These are phyloP conservation scores for Argyresthia albistria DNA, from an alignment of 2,888 invertebrate species.

Conservation along the genomic window DNA sequence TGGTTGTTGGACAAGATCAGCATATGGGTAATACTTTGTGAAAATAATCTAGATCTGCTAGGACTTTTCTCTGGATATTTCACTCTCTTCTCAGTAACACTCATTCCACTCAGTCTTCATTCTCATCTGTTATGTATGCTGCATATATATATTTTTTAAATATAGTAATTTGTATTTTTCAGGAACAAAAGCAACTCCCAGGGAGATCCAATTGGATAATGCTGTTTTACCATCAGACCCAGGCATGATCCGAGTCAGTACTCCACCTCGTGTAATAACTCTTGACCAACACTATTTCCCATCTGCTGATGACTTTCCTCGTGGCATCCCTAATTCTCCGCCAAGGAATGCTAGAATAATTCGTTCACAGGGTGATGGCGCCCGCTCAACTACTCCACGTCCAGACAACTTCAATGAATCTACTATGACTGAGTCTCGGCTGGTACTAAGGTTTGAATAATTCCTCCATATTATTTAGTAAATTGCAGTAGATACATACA, in stretches of 20 bases:
- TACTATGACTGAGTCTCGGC: slow-evolving; percentile 59
- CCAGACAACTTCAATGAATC: slow-evolving; percentile 58
- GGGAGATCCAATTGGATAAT: slow-evolving; percentile 89
- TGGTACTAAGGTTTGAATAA: slow-evolving; percentile 44
- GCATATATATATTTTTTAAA: too few relatives aligned
- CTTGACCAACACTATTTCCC: slow-evolving; percentile 89
- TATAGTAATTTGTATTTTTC: slow-evolving; percentile 1
- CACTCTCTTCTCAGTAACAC: too few relatives aligned
- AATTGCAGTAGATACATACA: too few relatives aligned
- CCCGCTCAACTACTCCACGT: slow-evolving; percentile 43
- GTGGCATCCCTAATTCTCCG: slow-evolving; percentile 35
- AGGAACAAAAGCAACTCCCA: slow-evolving; percentile 89
- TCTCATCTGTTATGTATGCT: too few relatives aligned
- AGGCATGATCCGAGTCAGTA: slow-evolving; percentile 85
- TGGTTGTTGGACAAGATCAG: slow-evolving; percentile 87
- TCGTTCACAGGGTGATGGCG: slow-evolving; percentile 54
- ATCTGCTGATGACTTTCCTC: slow-evolving; percentile 71
- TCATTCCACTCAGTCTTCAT: too few relatives aligned
- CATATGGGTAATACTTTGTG: slow-evolving; percentile 59
- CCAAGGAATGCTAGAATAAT: slow-evolving; percentile 40
- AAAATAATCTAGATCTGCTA: too few relatives aligned
- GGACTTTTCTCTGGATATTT: too few relatives aligned
- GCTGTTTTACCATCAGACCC: slow-evolving; percentile 81
- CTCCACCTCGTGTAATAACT: slow-evolving; percentile 91
- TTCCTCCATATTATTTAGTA: not conserved